Base-by-base conservation (phyloP, 2,113 vertebrate species). In the Melanotaenia duboulayi region DNA sequence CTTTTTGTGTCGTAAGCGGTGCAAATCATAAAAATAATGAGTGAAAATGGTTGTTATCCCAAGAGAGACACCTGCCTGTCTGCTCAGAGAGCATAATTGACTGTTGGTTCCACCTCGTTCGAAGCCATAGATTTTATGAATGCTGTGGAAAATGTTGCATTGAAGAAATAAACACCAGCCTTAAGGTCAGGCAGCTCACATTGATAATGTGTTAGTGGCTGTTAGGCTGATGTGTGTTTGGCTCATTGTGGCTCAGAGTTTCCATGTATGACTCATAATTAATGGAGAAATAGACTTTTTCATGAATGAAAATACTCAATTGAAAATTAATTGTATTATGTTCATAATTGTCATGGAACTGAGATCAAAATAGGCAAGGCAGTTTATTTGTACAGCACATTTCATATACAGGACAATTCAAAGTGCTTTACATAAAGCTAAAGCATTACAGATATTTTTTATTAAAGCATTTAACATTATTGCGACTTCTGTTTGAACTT, bases 181-280 rank as follows among this genome's bases (percentile, higher is more conserved):
- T 55, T 4, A 28, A 67, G 17, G 65, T 55, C 65, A 55, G 37
- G 37, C 23, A 4, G 23, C 23, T 44, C 17, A 17, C 20, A 13
- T 17, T 55, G 19, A 19, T 32, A 46, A 23, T 44, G 23, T 40
- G 4, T 65, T 25, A 37, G 37, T 44, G 50, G 2, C 4, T 56
- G 39, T 17, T 28, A 25, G 28, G 14, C 55, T 11, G 42, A 44
- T 28, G 65, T 14, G 40, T 46, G 37, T 56, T 2, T 14, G 25
- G 51, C 22, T 44, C n/a, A n/a, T 14, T 55, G 37, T 55, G 39
- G 23, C 50, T 20, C 40, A 23, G 35, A 65, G 49, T 52, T 64
- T 64, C 44, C 24, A 20, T 52, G 63, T 52, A 6, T 20, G 22
- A 12, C 9, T 39, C 63, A 52, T 2, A 42, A 13, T 14, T 14